Percentiles rank a stretch among this genome's conserved stretches.
These are phyloP conservation scores for Lepilemur septentrionalis DNA, from an alignment of 2,797 vertebrate genomes.

Conservation along the genomic window DNA sequence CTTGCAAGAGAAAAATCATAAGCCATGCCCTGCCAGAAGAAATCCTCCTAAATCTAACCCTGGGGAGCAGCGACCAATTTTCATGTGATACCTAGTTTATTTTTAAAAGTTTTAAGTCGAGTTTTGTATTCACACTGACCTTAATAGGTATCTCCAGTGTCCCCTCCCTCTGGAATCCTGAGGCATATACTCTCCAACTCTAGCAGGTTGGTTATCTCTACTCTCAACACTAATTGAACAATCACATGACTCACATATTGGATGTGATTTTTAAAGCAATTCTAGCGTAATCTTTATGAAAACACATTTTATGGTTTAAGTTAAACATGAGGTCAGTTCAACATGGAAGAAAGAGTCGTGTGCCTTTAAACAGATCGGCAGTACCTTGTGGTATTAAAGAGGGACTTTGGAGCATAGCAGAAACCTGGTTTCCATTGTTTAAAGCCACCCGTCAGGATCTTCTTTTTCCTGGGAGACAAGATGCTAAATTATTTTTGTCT, in stretches of 20 bases:
- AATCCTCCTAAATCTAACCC: background rate
- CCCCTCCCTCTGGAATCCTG: background rate
- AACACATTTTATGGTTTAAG: background rate
- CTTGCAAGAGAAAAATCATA: background rate
- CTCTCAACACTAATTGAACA: background rate
- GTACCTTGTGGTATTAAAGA: background rate
- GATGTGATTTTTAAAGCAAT: background rate
- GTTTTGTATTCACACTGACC: background rate
- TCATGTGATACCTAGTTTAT: background rate
- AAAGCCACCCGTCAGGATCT: background rate
- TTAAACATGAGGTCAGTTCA: background rate
- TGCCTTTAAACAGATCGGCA: background rate
- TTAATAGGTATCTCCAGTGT: background rate
- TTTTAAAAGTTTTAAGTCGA: background rate
- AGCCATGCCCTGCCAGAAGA: background rate
- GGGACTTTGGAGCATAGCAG: background rate
- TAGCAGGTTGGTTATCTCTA: background rate
- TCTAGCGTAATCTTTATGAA: background rate
- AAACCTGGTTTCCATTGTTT: slow-evolving; percentile 40
- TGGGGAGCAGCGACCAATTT: background rate
- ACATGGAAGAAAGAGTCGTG: background rate
- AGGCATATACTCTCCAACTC: background rate
- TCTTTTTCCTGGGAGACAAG: slow-evolving; percentile 57
- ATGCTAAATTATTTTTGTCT: slow-evolving; percentile 80
- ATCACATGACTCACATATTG: background rate